Conservation (phyloP, 2,888 invertebrate genomes). For the Dryocosmus kuriphilus region DNA sequence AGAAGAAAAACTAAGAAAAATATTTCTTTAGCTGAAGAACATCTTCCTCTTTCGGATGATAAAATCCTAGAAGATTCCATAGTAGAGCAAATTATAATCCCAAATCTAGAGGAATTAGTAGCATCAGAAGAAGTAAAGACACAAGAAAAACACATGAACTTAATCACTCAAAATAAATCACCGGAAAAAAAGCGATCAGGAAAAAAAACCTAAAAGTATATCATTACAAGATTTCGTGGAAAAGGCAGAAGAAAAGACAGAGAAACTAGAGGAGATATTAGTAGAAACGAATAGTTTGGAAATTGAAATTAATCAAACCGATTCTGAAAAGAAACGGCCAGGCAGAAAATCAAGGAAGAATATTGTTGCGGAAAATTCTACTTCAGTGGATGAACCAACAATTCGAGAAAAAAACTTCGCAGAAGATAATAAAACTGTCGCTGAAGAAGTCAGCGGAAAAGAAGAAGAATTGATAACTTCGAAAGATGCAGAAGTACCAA, state of each 20-base stretch:
- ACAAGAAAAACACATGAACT: neutral
- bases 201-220: conserved; percentile 18
- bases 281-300: neutral
- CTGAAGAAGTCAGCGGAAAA: neutral
- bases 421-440: neutral
- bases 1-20: conserved; percentile 53
- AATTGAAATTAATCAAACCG: conserved; percentile 10
- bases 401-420: conserved; percentile 6
- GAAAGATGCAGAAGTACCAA: neutral
- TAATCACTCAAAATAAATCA: neutral
- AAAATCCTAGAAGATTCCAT: neutral
- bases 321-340: conserved; percentile 19
- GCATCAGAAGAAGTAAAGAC: neutral
- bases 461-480: neutral
- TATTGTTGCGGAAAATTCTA: neutral
- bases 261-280: neutral
- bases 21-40: neutral
- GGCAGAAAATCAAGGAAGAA: conserved; percentile 10
- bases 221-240: neutral
- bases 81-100: conserved; percentile 44
- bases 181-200: conserved; percentile 29
- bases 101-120: conserved; percentile 43
- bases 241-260: neutral
- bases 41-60: neutral
- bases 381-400: neutral